These are phyloP conservation scores for Euglossa dilemma DNA, from an alignment of 1,140 invertebrate species.

Conservation along the genomic window DNA sequence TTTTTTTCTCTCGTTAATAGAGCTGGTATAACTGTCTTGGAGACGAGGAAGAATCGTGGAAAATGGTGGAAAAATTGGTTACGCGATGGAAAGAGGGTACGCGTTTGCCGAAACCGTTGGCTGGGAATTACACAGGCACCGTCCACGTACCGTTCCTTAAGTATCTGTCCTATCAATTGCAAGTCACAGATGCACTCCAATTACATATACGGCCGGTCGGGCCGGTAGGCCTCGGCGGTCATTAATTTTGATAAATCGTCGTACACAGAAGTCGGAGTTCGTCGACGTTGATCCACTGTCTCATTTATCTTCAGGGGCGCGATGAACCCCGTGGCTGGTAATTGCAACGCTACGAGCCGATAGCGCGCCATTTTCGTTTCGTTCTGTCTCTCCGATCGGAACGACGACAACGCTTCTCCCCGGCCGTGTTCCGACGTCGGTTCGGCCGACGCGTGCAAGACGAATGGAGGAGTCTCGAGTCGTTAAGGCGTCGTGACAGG, in stretches of 20 bases:
- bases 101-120: neutral
- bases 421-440: neutral
- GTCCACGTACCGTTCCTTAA: constrained; percentile 20
- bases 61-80: too few species aligned
- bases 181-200: constrained; percentile 40
- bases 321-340: constrained; percentile 45
- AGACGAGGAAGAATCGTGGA: too few species aligned
- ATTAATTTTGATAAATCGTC: constrained; percentile 53
- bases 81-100: too few species aligned
- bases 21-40: too few species aligned
- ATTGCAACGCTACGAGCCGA: constrained; percentile 39
- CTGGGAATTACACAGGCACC: neutral
- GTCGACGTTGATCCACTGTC: constrained; percentile 55
- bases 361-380: constrained; percentile 49
- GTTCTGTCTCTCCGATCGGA: constrained; percentile 16
- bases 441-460: neutral
- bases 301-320: constrained; percentile 49
- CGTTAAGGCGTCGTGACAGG: constrained; percentile 10
- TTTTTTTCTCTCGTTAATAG: too few species aligned
- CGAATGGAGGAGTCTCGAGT: neutral
- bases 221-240: constrained; percentile 27
- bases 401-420: neutral
- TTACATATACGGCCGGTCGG: constrained; percentile 15
- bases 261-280: constrained; percentile 48
- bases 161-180: constrained; percentile 23